Evolutionary conservation across 2,888 invertebrate species (phyloP).

Genomic region (Torymus texanus): DNA sequence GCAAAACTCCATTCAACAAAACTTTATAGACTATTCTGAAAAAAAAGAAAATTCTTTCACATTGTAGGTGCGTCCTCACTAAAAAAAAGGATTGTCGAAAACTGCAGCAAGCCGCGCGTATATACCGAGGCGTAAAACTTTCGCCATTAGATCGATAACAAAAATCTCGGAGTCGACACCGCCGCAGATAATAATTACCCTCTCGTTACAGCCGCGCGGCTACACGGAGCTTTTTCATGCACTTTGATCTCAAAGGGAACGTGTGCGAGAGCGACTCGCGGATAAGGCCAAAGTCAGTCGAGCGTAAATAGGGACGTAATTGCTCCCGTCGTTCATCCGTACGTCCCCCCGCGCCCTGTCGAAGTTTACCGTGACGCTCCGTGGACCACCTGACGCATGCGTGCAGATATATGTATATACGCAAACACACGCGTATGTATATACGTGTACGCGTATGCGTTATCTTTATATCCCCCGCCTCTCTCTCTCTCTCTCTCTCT

Average conservation of each 20-base stretch:
- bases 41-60: too few species aligned
- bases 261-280: neutral
- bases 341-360: slow-evolving; percentile 22
- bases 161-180: neutral
- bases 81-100: too few species aligned
- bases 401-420: too few species aligned
- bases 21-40: too few species aligned
- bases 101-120: too few species aligned
- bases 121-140: too few species aligned
- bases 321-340: slow-evolving; percentile 45
- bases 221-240: slow-evolving; percentile 10
- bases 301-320: slow-evolving; percentile 50
- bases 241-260: slow-evolving; percentile 33
- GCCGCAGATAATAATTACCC: slow-evolving; percentile 30
- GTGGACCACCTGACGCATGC: too few species aligned
- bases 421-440: too few species aligned
- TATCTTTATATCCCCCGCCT: slow-evolving; percentile 6
- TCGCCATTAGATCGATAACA: too few species aligned
- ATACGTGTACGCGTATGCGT: neutral
- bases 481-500: neutral
- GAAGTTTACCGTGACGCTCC: slow-evolving; percentile 28
- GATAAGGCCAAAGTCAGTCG: slow-evolving; percentile 39
- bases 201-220: neutral
- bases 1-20: too few species aligned
- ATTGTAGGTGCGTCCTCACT: too few species aligned